These are phyloP conservation scores for Zaprionus kolodkinae DNA, from an alignment of 1,140 invertebrate species.

Conservation along the genomic window DNA sequence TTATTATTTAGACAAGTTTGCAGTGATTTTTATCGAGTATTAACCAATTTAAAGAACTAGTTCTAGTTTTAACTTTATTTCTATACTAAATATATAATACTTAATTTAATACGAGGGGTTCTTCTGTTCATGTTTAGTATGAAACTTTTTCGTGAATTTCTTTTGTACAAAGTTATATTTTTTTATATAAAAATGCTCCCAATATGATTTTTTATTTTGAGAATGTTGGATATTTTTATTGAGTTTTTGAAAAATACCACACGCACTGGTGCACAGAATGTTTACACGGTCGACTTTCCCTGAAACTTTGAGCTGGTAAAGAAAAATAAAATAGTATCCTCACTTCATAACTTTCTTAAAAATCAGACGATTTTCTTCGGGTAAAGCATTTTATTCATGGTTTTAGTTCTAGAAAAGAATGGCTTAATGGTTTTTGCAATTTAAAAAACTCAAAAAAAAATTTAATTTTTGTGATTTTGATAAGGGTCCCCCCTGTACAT, in stretches of 20 bases:
- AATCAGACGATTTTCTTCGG: too few relatives aligned
- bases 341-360: too few relatives aligned
- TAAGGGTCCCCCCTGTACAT: too few relatives aligned
- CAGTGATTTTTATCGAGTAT: slow-evolving; percentile 38
- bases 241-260: slow-evolving; percentile 24
- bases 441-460: too few relatives aligned
- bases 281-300: slow-evolving; percentile 42
- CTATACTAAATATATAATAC: slow-evolving; percentile 60
- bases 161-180: slow-evolving; percentile 46
- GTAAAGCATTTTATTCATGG: too few relatives aligned
- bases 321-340: too few relatives aligned
- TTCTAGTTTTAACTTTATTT: slow-evolving; percentile 53
- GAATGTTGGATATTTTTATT: slow-evolving; percentile 31
- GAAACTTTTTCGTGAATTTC: slow-evolving; percentile 80
- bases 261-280: slow-evolving; percentile 65
- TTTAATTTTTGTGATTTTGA: too few relatives aligned
- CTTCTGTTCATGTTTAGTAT: slow-evolving; percentile 46
- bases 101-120: slow-evolving; percentile 50
- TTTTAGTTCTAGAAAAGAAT: too few relatives aligned
- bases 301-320: slow-evolving; percentile 6
- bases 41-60: slow-evolving; percentile 42
- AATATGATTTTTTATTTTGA: slow-evolving; percentile 29
- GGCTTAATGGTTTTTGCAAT: too few relatives aligned
- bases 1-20: slow-evolving; percentile 54
- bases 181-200: slow-evolving; percentile 29